phyloP scores from a whole-genome alignment of 2,888 invertebrate genomes.

The Meganola albula region DNA sequence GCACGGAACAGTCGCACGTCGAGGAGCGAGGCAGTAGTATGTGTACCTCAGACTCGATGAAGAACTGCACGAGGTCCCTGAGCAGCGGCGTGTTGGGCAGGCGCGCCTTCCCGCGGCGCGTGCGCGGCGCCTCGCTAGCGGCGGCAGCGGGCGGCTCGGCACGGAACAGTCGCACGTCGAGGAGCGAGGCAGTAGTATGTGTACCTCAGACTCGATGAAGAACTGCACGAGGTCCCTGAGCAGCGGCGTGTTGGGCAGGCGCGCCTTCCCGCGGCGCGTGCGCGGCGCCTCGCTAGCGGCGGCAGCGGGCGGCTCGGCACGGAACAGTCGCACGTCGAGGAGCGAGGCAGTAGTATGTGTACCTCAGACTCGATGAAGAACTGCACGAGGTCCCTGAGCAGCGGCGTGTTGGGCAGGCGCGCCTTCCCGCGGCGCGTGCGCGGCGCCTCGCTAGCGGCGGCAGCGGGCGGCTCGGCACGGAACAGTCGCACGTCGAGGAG shows the following conservation, averaged over 20 bases:
- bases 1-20: conserved; percentile 94
- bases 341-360: conserved; percentile 67
- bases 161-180: conserved; percentile 96
- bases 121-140: too few species aligned
- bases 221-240: conserved; percentile 86
- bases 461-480: background rate
- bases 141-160: conserved; percentile 82
- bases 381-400: conserved; percentile 85
- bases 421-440: conserved; percentile 88
- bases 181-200: conserved; percentile 61
- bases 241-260: conserved; percentile 93
- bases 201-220: conserved; percentile 94
- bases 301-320: conserved; percentile 82
- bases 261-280: conserved; percentile 88
- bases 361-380: conserved; percentile 95
- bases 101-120: conserved; percentile 88
- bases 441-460: conserved; percentile 78
- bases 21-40: conserved; percentile 71
- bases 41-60: conserved; percentile 93
- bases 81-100: conserved; percentile 93
- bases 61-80: conserved; percentile 96
- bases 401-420: conserved; percentile 86
- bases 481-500: background rate
- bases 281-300: conserved; percentile 73
- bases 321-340: conserved; percentile 96